Conservation (phyloP, 2,888 invertebrate species). For the Drosophila siamana region DNA sequence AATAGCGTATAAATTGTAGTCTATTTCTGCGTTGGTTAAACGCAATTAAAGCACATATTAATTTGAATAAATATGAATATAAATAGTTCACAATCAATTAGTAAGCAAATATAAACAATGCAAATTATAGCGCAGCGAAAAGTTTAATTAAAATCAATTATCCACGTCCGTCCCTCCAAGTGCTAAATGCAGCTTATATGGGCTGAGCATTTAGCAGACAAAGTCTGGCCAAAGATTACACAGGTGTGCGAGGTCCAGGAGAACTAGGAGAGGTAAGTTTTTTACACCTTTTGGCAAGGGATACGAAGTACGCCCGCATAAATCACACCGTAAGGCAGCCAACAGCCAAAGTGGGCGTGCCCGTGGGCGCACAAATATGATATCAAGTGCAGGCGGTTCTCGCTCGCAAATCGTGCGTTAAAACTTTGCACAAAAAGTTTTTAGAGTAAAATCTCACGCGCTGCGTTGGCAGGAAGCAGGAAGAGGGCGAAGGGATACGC, state of each 20-base stretch:
- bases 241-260: conserved; percentile 2
- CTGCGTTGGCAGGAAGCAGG: conserved; percentile 36
- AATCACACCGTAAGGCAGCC: conserved; percentile 63
- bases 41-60: no score
- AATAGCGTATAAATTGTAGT: no score
- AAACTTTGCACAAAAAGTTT: conserved; percentile 75
- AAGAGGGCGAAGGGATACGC: neutral
- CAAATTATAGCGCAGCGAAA: neutral
- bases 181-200: conserved; percentile 23
- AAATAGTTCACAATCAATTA: neutral
- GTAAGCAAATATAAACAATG: neutral
- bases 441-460: conserved; percentile 76
- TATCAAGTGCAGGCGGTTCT: conserved; percentile 76
- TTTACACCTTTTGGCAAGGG: conserved; percentile 68
- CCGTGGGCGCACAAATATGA: conserved; percentile 66
- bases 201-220: conserved; percentile 11
- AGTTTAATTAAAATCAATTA: conserved; percentile 4
- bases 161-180: conserved; percentile 1
- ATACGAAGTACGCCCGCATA: conserved; percentile 54
- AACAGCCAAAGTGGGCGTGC: conserved; percentile 52
- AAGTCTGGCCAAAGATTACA: conserved; percentile 20
- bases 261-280: conserved; percentile 39
- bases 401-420: conserved; percentile 77
- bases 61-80: no score
- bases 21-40: no score